Evolutionary conservation across 2,113 vertebrate species (phyloP).

Genomic region (Axis porcinus): DNA sequence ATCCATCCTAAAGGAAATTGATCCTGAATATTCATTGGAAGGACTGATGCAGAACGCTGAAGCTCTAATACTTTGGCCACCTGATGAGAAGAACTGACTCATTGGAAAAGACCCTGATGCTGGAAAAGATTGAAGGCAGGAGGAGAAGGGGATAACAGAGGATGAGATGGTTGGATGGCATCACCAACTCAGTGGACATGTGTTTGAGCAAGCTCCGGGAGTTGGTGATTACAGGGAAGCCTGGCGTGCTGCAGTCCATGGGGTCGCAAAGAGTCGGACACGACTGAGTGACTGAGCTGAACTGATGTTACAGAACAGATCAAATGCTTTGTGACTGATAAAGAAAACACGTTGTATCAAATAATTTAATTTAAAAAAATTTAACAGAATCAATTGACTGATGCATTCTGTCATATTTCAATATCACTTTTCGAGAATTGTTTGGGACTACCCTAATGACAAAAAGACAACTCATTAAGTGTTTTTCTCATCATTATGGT

Average conservation of each 20-base stretch:
- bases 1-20: no score
- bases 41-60: no score
- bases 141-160: no score
- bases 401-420: not conserved
- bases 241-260: not conserved
- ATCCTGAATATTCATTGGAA: no score
- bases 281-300: not conserved
- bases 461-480: not conserved
- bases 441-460: not conserved
- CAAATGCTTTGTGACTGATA: not conserved
- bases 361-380: not conserved
- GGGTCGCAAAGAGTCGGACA: not conserved
- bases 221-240: no score
- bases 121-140: no score
- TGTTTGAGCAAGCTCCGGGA: no score
- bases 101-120: no score
- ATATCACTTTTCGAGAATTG: not conserved
- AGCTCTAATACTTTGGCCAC: no score
- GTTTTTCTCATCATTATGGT: not conserved
- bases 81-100: no score
- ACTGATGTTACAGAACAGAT: not conserved
- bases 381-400: not conserved
- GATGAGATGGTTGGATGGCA: no score
- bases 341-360: not conserved
- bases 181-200: no score